phyloP scores from a whole-genome alignment of 2,797 vertebrate genomes.

The Falco berigora region DNA sequence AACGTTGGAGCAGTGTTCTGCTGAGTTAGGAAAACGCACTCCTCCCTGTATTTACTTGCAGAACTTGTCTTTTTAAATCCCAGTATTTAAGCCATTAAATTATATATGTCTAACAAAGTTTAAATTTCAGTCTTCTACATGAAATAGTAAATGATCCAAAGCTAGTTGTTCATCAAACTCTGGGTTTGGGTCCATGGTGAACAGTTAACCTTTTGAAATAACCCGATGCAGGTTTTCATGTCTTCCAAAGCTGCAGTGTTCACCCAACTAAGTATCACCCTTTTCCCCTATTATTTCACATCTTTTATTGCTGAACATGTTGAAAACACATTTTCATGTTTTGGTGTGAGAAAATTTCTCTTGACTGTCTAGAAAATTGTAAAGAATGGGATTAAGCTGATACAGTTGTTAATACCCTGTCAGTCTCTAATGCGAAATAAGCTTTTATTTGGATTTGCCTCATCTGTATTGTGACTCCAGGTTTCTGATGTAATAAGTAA shows the following conservation, averaged over 20 bases:
- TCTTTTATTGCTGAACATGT: background rate
- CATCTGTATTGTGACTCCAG: background rate
- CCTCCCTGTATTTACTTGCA: background rate
- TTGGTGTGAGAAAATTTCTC: background rate
- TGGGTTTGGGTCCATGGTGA: background rate
- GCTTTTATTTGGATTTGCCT: background rate
- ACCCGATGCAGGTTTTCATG: background rate
- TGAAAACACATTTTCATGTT: background rate
- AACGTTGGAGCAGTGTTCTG: fast-evolving
- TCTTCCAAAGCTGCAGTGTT: background rate
- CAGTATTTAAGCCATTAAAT: background rate
- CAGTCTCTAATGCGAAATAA: background rate
- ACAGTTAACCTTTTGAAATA: background rate
- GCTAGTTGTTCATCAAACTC: background rate
- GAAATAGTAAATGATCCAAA: background rate
- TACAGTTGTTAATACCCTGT: background rate
- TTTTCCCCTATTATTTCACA: background rate
- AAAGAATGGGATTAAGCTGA: background rate
- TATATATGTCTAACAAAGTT: background rate
- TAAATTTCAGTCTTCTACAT: background rate
- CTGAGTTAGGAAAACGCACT: background rate
- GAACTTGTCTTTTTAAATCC: background rate
- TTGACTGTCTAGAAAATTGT: background rate
- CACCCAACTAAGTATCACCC: background rate
- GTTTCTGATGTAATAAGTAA: background rate